These are phyloP conservation scores for Macquaria australasica DNA, from an alignment of 2,113 vertebrate species.

Conservation along the genomic window DNA sequence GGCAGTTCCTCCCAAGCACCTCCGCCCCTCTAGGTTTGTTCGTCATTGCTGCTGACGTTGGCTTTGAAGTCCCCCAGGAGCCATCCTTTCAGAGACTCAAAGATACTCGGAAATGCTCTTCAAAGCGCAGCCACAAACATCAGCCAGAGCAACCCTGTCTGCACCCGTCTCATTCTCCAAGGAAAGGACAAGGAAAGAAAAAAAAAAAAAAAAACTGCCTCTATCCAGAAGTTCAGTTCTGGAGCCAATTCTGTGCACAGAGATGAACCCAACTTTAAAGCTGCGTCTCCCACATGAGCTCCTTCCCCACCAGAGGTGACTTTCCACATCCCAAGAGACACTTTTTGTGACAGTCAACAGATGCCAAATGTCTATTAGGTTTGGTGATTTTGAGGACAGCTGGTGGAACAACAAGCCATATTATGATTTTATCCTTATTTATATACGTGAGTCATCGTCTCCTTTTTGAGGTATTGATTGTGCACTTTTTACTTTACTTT, in stretches of 20 bases:
- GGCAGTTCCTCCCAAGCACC: not conserved
- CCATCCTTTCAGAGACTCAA: not conserved
- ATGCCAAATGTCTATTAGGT: constrained; percentile 12
- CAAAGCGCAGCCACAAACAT: not conserved
- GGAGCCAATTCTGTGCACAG: not conserved
- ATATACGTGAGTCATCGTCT: not conserved
- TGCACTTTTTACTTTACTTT: not conserved
- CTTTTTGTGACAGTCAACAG: not conserved
- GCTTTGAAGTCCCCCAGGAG: not conserved
- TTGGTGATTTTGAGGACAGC: constrained; percentile 23
- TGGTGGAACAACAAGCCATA: constrained; percentile 5
- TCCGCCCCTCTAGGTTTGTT: too few species aligned
- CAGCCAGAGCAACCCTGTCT: not conserved
- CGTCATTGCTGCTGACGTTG: not conserved
- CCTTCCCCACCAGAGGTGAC: not conserved
- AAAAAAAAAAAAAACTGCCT: not conserved
- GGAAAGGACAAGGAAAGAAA: not conserved
- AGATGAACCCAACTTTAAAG: not conserved
- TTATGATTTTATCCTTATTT: not conserved
- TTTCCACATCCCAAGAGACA: not conserved
- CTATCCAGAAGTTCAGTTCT: not conserved
- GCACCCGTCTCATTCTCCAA: not conserved
- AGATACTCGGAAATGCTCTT: not conserved
- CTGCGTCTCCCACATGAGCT: not conserved
- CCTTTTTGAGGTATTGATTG: constrained; percentile 5